A percentile compares a stretch with the other conserved stretches of the same genome.
These are phyloP conservation scores for Phrixothrix hirtus DNA, from an alignment of 2,888 invertebrate species.

Conservation along the genomic window DNA sequence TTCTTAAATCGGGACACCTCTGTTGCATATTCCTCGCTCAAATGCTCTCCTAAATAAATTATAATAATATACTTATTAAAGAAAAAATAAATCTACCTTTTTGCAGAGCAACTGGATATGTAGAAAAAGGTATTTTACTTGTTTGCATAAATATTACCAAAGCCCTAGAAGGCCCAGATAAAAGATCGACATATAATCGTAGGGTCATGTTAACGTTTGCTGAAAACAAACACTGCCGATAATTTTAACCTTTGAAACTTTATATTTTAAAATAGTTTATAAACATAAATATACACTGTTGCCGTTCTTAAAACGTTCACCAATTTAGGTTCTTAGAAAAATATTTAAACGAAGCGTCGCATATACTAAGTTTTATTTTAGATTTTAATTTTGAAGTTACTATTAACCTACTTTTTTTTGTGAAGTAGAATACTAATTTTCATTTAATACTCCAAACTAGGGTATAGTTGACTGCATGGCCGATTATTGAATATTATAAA, in stretches of 20 bases:
- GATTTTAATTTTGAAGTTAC: no score
- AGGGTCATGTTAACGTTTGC: slow-evolving; percentile 57
- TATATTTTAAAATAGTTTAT: background rate
- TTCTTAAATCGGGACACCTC: slow-evolving; percentile 59
- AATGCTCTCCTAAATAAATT: slow-evolving; percentile 56
- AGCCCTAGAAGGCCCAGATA: slow-evolving; percentile 78
- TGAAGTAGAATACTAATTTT: no score
- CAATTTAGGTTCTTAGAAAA: no score
- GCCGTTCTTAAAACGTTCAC: no score
- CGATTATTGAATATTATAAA: no score
- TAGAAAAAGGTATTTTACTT: slow-evolving; percentile 66
- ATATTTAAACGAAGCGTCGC: no score
- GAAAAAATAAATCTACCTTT: slow-evolving; percentile 60
- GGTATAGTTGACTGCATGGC: no score
- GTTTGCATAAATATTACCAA: slow-evolving; percentile 70
- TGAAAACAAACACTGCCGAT: no score
- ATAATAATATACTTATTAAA: background rate
- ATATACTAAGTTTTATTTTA: no score
- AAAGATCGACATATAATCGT: slow-evolving; percentile 70
- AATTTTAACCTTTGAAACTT: background rate
- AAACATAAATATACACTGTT: no score
- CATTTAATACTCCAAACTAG: no score
- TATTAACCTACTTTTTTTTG: no score
- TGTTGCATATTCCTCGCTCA: slow-evolving; percentile 56
- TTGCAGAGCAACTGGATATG: slow-evolving; percentile 63